phyloP scores from a whole-genome alignment of 2,888 invertebrate species.

The Drosophila meridiana region DNA sequence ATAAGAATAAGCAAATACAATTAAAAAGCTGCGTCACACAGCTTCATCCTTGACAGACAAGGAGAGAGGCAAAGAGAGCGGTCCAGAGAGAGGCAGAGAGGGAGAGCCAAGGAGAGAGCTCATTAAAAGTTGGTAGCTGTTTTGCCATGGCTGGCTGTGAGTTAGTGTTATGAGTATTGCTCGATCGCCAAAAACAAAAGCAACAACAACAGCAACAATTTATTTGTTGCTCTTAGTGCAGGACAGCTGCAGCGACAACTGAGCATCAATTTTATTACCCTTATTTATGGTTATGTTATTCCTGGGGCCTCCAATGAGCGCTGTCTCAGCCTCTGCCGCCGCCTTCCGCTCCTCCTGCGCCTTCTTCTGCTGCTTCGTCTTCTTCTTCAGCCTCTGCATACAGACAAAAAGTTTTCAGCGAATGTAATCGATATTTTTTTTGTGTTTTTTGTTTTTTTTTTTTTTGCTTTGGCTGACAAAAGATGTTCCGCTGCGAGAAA shows the following conservation, averaged over 20 bases:
- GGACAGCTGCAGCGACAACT: constrained; percentile 64
- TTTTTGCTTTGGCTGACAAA: constrained; percentile 46
- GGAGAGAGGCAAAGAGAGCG: neutral
- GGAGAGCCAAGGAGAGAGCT: neutral
- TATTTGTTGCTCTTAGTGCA: constrained; percentile 59
- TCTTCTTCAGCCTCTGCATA: constrained; percentile 10
- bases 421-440: constrained; percentile 75
- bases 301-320: constrained; percentile 35
- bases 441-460: constrained; percentile 33
- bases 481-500: constrained; percentile 42
- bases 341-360: constrained; percentile 17
- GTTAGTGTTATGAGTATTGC: constrained; percentile 74
- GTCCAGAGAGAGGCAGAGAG: neutral
- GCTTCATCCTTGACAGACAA: constrained; percentile 1
- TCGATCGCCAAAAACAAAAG: constrained; percentile 43
- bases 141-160: constrained; percentile 37
- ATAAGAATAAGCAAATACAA: neutral
- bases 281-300: constrained; percentile 76
- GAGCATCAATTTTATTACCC: constrained; percentile 79
- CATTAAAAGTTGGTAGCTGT: constrained; percentile 42
- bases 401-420: constrained; percentile 67
- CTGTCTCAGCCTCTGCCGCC: constrained; percentile 8
- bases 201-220: constrained; percentile 44
- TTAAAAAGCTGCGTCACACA: neutral
- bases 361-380: constrained; percentile 14